Evolutionary conservation across 92 coral and sea anemone genomes (phyloP).

Genomic region (Zoanthus gigantus): DNA sequence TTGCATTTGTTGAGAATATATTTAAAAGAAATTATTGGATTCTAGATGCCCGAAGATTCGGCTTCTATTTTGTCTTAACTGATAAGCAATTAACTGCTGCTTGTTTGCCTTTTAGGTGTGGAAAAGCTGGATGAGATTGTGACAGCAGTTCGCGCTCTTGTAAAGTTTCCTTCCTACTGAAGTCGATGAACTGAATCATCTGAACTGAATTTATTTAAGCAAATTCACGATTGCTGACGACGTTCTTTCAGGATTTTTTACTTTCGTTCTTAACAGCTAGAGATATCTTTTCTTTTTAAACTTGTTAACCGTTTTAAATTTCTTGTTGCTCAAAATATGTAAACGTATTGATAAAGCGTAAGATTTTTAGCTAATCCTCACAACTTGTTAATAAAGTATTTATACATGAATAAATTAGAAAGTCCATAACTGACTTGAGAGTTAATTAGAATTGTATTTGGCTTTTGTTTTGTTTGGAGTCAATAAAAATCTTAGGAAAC

Average conservation of each 20-base stretch:
- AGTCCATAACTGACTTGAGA: too few relatives aligned
- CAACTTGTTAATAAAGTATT: too few relatives aligned
- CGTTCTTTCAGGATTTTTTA: background rate
- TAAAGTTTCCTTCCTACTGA: conserved; percentile 90
- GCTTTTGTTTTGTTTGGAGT: too few relatives aligned
- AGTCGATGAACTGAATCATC: background rate
- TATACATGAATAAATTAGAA: too few relatives aligned
- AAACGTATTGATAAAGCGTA: too few relatives aligned
- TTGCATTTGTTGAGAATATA: background rate
- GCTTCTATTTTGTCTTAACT: background rate
- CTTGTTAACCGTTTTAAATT: background rate
- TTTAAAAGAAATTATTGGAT: background rate
- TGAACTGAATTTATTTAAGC: background rate
- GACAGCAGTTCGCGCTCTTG: conserved; percentile 92
- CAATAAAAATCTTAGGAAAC: too few relatives aligned
- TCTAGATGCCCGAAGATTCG: background rate
- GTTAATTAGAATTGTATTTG: too few relatives aligned
- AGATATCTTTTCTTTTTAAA: too few relatives aligned
- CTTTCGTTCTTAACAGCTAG: background rate
- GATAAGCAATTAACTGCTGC: background rate
- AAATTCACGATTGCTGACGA: background rate
- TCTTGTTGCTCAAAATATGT: background rate
- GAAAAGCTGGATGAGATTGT: conserved; percentile 95
- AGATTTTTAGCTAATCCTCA: too few relatives aligned
- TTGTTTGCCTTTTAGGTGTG: conserved; percentile 68